phyloP scores from a whole-genome alignment of 1,140 invertebrate species.

The Drosophila ambigua region DNA sequence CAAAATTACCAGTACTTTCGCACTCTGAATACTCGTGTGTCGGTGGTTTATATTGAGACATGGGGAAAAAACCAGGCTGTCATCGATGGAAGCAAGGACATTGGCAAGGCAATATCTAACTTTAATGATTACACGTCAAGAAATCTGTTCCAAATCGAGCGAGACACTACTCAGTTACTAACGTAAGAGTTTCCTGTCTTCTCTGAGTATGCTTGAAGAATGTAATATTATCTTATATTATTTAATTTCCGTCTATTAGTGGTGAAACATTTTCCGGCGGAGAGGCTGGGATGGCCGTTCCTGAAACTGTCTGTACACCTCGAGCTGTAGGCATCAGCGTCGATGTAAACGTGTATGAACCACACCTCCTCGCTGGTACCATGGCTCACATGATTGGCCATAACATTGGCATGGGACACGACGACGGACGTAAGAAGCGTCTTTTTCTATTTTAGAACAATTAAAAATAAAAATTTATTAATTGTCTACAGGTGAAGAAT shows the following conservation, averaged over 20 bases:
- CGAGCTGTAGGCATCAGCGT: conserved; percentile 96
- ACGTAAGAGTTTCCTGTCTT: conserved; percentile 88
- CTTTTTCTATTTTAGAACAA: not conserved
- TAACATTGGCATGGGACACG: conserved; percentile 97
- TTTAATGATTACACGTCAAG: conserved; percentile 95
- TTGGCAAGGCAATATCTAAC: conserved; percentile 92
- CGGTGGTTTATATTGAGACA: conserved; percentile 97
- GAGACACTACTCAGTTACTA: conserved; percentile 95
- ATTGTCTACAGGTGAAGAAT: conserved; percentile 86
- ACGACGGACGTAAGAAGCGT: conserved; percentile 90
- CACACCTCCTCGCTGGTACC: conserved; percentile 95
- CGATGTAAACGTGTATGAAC: conserved; percentile 96
- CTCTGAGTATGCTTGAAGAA: not conserved
- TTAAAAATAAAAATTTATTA: not conserved
- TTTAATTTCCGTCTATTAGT: conserved; percentile 84
- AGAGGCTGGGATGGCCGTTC: conserved; percentile 95
- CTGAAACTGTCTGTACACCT: conserved; percentile 94
- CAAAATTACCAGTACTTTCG: conserved; percentile 91
- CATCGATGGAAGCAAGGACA: conserved; percentile 92
- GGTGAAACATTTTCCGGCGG: conserved; percentile 92
- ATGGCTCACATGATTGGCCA: conserved; percentile 99
- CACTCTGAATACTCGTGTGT: conserved; percentile 95
- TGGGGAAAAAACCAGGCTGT: conserved; percentile 95
- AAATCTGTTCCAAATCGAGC: conserved; percentile 91
- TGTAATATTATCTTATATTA: not conserved